Percentiles rank a stretch among this genome's conserved stretches.
Evolutionary conservation across 2,888 invertebrate genomes (phyloP).

Genomic region (Cyclophora punctaria): DNA sequence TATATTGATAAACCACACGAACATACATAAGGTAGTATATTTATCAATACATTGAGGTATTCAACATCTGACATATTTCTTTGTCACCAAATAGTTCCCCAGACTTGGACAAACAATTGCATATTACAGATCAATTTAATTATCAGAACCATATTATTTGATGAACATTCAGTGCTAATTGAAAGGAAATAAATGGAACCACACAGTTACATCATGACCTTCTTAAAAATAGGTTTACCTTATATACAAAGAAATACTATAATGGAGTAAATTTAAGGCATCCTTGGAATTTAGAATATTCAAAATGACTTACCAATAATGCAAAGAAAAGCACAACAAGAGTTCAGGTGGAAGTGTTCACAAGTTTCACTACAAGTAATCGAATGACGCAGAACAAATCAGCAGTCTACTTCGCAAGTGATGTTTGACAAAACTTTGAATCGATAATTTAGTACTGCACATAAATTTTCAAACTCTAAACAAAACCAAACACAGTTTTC

Average conservation of each 20-base stretch:
- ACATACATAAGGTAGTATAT: no score
- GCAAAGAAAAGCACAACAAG: conserved; percentile 15
- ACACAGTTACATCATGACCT: conserved; percentile 36
- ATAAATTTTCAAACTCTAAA: conserved; percentile 43
- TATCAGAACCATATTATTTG: no score
- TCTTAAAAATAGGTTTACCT: conserved; percentile 19
- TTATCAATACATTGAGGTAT: no score
- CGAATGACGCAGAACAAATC: conserved; percentile 56
- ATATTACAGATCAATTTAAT: no score
- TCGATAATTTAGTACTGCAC: conserved; percentile 47
- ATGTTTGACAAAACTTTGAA: conserved; percentile 56
- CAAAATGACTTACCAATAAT: conserved; percentile 27
- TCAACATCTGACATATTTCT: no score
- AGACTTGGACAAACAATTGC: no score
- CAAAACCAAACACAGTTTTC: conserved; percentile 42
- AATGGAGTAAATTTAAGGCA: neutral
- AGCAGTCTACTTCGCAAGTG: conserved; percentile 45
- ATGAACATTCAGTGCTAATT: neutral
- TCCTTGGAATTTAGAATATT: neutral
- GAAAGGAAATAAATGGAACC: conserved; percentile 21
- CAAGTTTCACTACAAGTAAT: conserved; percentile 24
- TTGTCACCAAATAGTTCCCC: no score
- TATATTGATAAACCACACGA: no score
- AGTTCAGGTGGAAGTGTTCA: conserved; percentile 8
- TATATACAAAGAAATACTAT: conserved; percentile 7